Evolutionary conservation across 2,888 invertebrate species (phyloP).

Genomic region (Lutraria lutraria): DNA sequence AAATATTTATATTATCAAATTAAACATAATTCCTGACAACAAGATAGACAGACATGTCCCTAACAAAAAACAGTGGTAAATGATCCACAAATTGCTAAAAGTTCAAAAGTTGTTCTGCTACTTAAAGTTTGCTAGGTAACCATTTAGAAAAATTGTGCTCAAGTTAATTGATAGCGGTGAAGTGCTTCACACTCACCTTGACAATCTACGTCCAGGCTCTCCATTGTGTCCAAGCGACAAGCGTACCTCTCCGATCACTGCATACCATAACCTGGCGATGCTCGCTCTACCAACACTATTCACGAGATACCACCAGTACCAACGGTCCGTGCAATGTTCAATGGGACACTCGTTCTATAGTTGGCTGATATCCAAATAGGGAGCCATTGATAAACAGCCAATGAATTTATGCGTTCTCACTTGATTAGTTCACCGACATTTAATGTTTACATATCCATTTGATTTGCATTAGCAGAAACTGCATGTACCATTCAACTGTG

Average conservation of each 20-base stretch:
- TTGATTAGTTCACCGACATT: neutral
- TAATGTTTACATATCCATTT: neutral
- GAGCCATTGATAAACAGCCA: neutral
- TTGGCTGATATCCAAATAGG: neutral
- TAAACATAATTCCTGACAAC: neutral
- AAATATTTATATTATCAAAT: neutral
- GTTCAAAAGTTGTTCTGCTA: conserved; percentile 27
- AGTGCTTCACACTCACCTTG: conserved; percentile 63
- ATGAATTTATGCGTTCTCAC: neutral
- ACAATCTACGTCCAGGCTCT: conserved; percentile 53
- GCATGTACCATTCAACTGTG: too few relatives aligned
- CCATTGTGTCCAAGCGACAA: conserved; percentile 67
- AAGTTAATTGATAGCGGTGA: conserved; percentile 40
- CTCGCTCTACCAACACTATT: conserved; percentile 45
- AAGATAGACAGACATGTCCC: neutral
- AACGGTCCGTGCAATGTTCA: conserved; percentile 24
- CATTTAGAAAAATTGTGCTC: conserved; percentile 40
- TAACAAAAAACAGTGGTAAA: neutral
- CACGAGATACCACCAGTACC: conserved; percentile 33
- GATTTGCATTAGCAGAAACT: neutral
- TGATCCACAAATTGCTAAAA: neutral
- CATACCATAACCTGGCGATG: conserved; percentile 65
- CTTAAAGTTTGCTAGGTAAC: conserved; percentile 61
- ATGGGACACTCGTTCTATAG: neutral
- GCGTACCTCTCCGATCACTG: conserved; percentile 47